A percentile compares a stretch with the other conserved stretches of the same genome.
Evolutionary conservation across 2,113 vertebrate species (phyloP).

Genomic region (Calyptomena viridis): DNA sequence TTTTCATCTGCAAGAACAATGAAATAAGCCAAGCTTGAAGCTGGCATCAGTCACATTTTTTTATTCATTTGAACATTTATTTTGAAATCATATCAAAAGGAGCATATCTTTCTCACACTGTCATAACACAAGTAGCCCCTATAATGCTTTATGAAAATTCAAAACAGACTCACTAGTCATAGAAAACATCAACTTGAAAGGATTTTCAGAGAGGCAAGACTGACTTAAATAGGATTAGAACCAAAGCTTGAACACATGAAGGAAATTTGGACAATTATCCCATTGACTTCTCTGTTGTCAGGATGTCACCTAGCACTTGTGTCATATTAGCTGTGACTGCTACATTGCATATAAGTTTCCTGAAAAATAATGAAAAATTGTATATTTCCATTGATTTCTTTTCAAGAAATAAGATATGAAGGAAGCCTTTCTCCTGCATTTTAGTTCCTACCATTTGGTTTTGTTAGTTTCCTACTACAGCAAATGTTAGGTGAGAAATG

Average conservation of each 20-base stretch:
- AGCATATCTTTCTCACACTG: not conserved
- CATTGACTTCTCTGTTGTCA: not conserved
- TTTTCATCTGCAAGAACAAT: not conserved
- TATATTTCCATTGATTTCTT: not conserved
- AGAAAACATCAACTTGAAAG: not conserved
- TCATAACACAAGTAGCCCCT: not conserved
- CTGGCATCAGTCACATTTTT: not conserved
- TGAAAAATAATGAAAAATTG: not conserved
- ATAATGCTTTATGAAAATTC: not conserved
- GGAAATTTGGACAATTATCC: not conserved
- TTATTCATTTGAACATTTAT: not conserved
- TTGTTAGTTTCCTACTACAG: not conserved
- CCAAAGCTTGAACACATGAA: not conserved
- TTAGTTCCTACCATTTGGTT: not conserved
- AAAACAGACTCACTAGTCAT: not conserved
- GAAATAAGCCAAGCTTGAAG: not conserved
- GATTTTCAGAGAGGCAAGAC: not conserved
- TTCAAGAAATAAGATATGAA: not conserved
- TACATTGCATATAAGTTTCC: not conserved
- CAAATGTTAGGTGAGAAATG: not conserved
- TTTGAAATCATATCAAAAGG: not conserved
- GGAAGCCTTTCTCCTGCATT: not conserved
- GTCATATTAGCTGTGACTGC: not conserved
- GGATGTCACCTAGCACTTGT: not conserved
- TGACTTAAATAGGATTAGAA: not conserved